Percentiles rank a stretch among this genome's conserved stretches.
Conservation (phyloP, 2,113 vertebrate genomes). For the Psittacus erithacus region DNA sequence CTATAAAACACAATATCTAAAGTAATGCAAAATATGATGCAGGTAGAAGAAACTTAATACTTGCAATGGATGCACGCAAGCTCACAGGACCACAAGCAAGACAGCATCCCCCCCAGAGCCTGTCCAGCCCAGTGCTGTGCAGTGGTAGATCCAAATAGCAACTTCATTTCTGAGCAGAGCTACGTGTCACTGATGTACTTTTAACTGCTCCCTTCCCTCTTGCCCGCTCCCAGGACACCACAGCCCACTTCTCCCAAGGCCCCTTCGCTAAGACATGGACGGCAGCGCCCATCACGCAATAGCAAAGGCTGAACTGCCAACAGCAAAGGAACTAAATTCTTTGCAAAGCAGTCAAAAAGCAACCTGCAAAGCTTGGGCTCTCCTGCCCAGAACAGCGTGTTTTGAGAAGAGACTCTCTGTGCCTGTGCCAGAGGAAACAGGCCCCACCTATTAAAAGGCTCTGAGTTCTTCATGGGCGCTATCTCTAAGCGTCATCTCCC, state of each 20-base stretch:
- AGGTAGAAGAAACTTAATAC: neutral
- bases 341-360: neutral
- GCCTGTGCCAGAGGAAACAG: neutral
- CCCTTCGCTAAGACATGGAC: fast-evolving
- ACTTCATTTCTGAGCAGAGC: neutral
- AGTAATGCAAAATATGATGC: neutral
- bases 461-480: fast-evolving
- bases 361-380: fast-evolving
- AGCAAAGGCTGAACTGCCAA: neutral
- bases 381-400: neutral
- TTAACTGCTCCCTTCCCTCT: neutral
- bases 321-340: neutral
- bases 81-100: neutral
- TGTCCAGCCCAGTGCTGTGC: neutral
- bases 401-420: too few relatives aligned
- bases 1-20: neutral
- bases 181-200: neutral
- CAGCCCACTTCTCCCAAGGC: neutral
- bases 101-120: neutral
- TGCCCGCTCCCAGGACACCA: neutral
- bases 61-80: neutral
- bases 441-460: neutral
- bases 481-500: neutral
- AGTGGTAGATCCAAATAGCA: fast-evolving
- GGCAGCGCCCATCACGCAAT: neutral